Conservation (phyloP, 2,888 invertebrate species). For the Lithophane leautieri region DNA sequence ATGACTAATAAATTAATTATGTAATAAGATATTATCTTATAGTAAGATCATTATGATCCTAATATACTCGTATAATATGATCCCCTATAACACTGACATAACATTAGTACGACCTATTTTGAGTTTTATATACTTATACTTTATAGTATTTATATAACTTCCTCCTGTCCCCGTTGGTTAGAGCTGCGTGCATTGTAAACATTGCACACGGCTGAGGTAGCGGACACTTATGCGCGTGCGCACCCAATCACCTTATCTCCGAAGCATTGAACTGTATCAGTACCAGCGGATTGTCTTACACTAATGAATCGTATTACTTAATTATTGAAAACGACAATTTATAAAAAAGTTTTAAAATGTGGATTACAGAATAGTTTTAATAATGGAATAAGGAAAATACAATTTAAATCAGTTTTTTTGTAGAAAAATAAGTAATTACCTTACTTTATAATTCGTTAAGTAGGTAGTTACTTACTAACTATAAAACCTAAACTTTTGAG, state of each 20-base stretch:
- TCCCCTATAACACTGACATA: too few relatives aligned
- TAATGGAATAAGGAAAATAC: not conserved
- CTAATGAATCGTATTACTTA: conserved; percentile 12
- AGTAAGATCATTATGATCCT: too few relatives aligned
- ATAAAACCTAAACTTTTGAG: not conserved
- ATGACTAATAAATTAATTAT: too few relatives aligned
- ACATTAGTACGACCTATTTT: too few relatives aligned
- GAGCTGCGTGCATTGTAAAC: conserved; percentile 47
- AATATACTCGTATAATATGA: too few relatives aligned
- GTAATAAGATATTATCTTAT: too few relatives aligned
- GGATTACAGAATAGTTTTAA: not conserved
- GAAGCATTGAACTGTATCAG: conserved; percentile 50
- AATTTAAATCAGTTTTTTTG: not conserved
- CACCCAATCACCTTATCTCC: conserved; percentile 46
- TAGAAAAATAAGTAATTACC: not conserved
- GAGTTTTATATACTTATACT: too few relatives aligned
- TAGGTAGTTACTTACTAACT: not conserved
- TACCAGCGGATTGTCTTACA: conserved; percentile 18
- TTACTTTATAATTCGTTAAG: not conserved
- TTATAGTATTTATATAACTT: too few relatives aligned
- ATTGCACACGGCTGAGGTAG: conserved; percentile 55
- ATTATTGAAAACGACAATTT: not conserved
- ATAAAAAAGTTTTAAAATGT: not conserved
- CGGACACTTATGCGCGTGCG: conserved; percentile 39
- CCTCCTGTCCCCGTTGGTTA: not conserved